A percentile compares a stretch with the other conserved stretches of the same genome.
These are phyloP conservation scores for Bacillus rossius DNA, from an alignment of 1,140 invertebrate genomes.

Conservation along the genomic window DNA sequence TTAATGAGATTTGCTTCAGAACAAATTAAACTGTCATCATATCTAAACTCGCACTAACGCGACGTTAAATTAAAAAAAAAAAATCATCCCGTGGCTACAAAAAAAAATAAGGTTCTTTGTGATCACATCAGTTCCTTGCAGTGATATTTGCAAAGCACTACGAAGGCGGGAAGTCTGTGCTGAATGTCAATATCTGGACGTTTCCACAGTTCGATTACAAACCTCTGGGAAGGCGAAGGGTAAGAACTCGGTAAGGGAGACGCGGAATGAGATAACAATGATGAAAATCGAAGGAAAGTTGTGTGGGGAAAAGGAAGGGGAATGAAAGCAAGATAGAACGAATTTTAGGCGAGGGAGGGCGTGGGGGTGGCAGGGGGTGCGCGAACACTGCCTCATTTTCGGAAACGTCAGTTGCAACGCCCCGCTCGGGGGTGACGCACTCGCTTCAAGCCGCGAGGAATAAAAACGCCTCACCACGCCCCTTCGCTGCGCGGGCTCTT, in stretches of 20 bases:
- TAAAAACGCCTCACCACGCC: conserved; percentile 36
- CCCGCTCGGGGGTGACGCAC: not conserved
- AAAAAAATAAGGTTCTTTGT: too few relatives aligned
- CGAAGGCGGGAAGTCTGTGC: too few relatives aligned
- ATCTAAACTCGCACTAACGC: too few relatives aligned
- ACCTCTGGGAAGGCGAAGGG: conserved; percentile 9
- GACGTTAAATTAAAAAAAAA: too few relatives aligned
- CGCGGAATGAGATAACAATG: conserved; percentile 12
- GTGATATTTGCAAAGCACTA: too few relatives aligned
- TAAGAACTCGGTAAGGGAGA: conserved; percentile 15
- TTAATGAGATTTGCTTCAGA: too few relatives aligned
- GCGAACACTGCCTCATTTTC: conserved; percentile 26
- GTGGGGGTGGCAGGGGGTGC: conserved; percentile 9
- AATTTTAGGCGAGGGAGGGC: not conserved
- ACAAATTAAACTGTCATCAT: too few relatives aligned
- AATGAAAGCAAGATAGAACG: conserved; percentile 4
- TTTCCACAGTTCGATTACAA: too few relatives aligned
- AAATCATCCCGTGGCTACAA: too few relatives aligned
- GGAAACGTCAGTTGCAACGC: conserved; percentile 3
- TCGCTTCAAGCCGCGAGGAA: conserved; percentile 29
- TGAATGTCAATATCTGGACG: too few relatives aligned
- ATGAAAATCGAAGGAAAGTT: conserved; percentile 19
- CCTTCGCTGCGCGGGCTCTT: too few relatives aligned
- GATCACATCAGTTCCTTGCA: too few relatives aligned
- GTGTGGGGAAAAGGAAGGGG: conserved; percentile 12